Base-by-base conservation (phyloP, 2,113 vertebrate genomes). In the Anoplopoma fimbria region DNA sequence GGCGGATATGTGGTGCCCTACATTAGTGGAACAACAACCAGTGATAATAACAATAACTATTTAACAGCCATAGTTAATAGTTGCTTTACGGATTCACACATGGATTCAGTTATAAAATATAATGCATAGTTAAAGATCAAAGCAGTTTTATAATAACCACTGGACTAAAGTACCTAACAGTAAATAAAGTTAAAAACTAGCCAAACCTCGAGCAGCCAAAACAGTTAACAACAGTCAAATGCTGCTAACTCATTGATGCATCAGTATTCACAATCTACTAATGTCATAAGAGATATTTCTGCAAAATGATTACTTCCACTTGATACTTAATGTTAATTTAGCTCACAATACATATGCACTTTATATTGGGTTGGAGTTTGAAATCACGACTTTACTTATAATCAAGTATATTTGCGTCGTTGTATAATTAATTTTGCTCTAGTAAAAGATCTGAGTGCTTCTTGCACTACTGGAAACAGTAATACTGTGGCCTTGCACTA, bases 21-120 rank as follows among this genome's bases (percentile, higher is more conserved):
- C 33, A 75, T 81, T 63, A 64, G 23, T 51, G 29, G 77, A 75
- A 79, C 47, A 72, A 80, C 55, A 75, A 55, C 53, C 58, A 73
- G 36, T 33, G 33, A 31, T 72, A 58, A 69, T n/a, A n/a, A n/a
- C n/a, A n/a, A 42, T 69, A 23, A 51, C 31, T n/a, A 40, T 40
- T 9, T 49, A 9, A 62, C 33, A 34, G 34, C 9, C 36, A 6
- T 34, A 40, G 1, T 45, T 27, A 62, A 51, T 9, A 42, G 4
- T 63, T 57, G 53, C 29, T 29, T 45, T 29, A 29, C 1, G n/a
- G 2, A 68, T 29, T n/a, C 51, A 31, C 45, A 47, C 9, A 27
- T 57, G 6, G 55, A 38, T 64, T 25, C 0, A 9, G 1, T 23
- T 47, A 1, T 15, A 17, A 33, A 57, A 69, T 9, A 47, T 23